These are phyloP conservation scores for Sylvicola fuscatus DNA, from an alignment of 2,888 invertebrate genomes.

Conservation along the genomic window DNA sequence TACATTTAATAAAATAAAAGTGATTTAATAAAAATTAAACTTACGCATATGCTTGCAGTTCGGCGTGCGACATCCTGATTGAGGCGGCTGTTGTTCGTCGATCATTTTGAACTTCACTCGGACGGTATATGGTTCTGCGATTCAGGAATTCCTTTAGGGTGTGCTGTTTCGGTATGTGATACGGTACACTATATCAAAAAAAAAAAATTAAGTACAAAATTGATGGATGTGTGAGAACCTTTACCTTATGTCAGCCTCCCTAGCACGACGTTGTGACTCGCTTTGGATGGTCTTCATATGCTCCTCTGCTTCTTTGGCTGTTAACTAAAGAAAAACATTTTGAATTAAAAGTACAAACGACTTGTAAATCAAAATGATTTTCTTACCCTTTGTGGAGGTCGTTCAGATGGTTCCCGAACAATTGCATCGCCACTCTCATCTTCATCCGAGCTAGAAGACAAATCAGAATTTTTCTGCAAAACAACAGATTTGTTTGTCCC, in stretches of 20 bases:
- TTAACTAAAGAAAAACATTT: constrained; percentile 27
- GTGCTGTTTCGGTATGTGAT: constrained; percentile 65
- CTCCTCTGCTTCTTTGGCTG: constrained; percentile 43
- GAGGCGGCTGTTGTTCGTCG: constrained; percentile 21
- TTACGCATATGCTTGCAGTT: constrained; percentile 44
- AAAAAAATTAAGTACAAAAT: not conserved
- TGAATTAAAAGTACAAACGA: not conserved
- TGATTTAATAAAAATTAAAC: constrained; percentile 13
- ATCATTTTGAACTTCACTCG: constrained; percentile 9
- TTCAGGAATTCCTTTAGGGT: constrained; percentile 60
- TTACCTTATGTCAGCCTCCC: constrained; percentile 44
- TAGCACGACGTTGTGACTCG: constrained; percentile 60
- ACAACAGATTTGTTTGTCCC: no score
- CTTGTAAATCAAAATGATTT: not conserved
- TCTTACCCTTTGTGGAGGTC: constrained; percentile 1
- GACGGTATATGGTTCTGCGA: constrained; percentile 18
- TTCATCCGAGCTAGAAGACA: no score
- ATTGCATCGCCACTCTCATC: not conserved
- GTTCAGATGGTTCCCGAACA: not conserved
- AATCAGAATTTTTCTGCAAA: no score
- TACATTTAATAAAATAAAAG: constrained; percentile 5
- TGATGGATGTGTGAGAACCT: not conserved
- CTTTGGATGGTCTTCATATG: constrained; percentile 59
- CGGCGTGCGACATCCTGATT: constrained; percentile 45
- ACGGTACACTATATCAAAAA: constrained; percentile 39